Conservation (phyloP, 1,140 invertebrate species). For the Metopolophium dirhodum region DNA sequence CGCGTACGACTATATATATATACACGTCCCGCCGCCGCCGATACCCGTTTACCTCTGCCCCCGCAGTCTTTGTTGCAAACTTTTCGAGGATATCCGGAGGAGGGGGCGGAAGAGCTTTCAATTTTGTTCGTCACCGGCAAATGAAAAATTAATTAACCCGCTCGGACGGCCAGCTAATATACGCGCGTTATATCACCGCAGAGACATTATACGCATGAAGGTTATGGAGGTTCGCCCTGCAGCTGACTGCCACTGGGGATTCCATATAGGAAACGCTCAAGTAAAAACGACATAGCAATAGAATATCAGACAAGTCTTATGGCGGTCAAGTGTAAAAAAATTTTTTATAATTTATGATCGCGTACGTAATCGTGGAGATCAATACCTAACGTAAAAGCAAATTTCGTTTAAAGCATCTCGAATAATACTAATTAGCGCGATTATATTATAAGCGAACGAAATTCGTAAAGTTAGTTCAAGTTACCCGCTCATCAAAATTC, state of each 20-base stretch:
- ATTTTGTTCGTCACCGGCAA: slow-evolving; percentile 36
- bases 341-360: not conserved
- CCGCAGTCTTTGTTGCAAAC: slow-evolving; percentile 30
- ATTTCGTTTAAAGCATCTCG: slow-evolving; percentile 9
- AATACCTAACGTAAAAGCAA: not conserved
- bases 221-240: not conserved
- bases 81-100: slow-evolving; percentile 13
- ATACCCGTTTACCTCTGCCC: not conserved
- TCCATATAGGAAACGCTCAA: not conserved
- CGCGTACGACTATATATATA: not conserved
- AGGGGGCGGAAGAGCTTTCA: slow-evolving; percentile 7
- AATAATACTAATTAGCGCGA: not conserved
- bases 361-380: not conserved
- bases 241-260: no score
- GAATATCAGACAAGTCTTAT: not conserved
- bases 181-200: not conserved
- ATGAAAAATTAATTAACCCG: slow-evolving; percentile 56
- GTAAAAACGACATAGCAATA: not conserved
- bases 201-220: not conserved
- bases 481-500: not conserved
- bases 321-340: not conserved
- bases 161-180: not conserved
- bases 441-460: not conserved
- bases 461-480: slow-evolving; percentile 29
- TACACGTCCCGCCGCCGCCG: not conserved